Evolutionary conservation across 2,888 invertebrate species (phyloP).

Genomic region (Drosophila subquinaria): DNA sequence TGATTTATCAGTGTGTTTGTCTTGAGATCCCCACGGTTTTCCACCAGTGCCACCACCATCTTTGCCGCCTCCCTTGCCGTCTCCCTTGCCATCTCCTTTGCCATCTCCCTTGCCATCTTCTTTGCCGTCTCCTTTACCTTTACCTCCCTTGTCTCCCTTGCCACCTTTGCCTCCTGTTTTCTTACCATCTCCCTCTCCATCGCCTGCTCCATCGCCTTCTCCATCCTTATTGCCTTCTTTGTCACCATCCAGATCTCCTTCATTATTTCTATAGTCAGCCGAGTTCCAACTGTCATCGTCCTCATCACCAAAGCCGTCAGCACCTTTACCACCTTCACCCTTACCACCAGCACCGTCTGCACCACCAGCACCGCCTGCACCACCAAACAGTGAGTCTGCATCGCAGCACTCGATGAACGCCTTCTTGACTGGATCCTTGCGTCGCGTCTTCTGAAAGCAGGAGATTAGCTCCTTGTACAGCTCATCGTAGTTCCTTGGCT

Average conservation of each 20-base stretch:
- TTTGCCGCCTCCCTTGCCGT: slow-evolving; percentile 1
- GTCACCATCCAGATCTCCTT: not conserved
- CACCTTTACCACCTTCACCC: not conserved
- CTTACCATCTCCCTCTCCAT: not conserved
- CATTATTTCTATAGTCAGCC: not conserved
- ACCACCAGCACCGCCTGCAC: not conserved
- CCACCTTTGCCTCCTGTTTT: not conserved
- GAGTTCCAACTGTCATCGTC: not conserved
- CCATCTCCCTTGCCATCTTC: slow-evolving; percentile 1
- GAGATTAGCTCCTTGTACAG: slow-evolving; percentile 7
- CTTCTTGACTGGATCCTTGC: slow-evolving; percentile 3
- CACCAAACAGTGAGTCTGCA: slow-evolving; percentile 6
- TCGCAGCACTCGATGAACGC: slow-evolving; percentile 4
- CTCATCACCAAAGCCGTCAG: not conserved
- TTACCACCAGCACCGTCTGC: not conserved
- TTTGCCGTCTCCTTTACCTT: not conserved
- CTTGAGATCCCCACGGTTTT: not conserved
- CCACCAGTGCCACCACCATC: not conserved
- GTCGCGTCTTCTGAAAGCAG: slow-evolving; percentile 7
- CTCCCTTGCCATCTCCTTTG: slow-evolving; percentile 3
- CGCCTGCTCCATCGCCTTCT: not conserved
- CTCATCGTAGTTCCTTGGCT: slow-evolving; percentile 24
- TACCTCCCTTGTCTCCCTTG: not conserved
- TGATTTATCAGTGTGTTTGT: not conserved
- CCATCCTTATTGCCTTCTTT: not conserved